Conservation (phyloP, 1,140 invertebrate genomes). For the Scaptodrosophila lebanonensis region DNA sequence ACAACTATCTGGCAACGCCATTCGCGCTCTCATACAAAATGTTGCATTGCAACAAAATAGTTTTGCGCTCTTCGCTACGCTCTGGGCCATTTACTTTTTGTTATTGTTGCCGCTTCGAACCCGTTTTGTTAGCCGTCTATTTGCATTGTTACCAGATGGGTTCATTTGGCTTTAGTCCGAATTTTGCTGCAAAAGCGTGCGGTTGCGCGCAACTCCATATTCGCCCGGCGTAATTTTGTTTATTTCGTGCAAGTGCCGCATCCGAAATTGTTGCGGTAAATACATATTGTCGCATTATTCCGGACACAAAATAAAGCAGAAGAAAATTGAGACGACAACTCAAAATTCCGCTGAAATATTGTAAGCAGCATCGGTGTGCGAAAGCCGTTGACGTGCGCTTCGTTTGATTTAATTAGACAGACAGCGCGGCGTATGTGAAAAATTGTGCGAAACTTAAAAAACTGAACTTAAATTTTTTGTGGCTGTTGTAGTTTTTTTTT, state of each 20-base stretch:
- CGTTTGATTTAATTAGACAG: conserved; percentile 2
- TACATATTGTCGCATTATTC: conserved; percentile 7
- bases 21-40: no score
- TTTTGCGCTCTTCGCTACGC: background rate
- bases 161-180: conserved; percentile 51
- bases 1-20: no score
- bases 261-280: conserved; percentile 43
- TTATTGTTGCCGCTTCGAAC: conserved; percentile 42
- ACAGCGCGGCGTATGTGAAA: conserved; percentile 59
- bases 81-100: background rate
- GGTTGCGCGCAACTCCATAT: conserved; percentile 27
- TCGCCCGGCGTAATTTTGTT: background rate
- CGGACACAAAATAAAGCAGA: no score
- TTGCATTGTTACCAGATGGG: conserved; percentile 21
- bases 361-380: conserved; percentile 46
- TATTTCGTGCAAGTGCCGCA: no score
- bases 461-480: background rate
- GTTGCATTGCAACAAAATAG: no score
- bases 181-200: conserved; percentile 52
- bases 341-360: conserved; percentile 49
- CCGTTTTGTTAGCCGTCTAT: conserved; percentile 53
- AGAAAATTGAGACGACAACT: conserved; percentile 8
- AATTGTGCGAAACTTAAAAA: conserved; percentile 36
- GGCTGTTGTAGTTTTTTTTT: conserved; percentile 27
- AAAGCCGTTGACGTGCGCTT: conserved; percentile 49